phyloP scores from a whole-genome alignment of 2,888 invertebrate genomes.

The Mythimna albipuncta region DNA sequence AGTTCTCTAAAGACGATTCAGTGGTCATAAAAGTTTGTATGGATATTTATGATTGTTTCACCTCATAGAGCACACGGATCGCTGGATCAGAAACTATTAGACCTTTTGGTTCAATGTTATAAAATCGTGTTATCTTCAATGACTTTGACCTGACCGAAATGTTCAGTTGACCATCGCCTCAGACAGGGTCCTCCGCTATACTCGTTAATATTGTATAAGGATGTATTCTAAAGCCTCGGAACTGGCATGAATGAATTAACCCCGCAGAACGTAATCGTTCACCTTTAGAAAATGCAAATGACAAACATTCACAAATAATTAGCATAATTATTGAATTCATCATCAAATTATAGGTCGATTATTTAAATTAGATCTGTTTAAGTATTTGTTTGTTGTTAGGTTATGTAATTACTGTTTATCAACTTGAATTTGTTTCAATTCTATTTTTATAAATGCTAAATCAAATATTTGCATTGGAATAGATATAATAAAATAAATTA shows the following conservation, averaged over 20 bases:
- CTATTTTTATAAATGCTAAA: conserved; percentile 6
- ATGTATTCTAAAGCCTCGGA: neutral
- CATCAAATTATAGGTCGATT: neutral
- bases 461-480: neutral
- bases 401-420: conserved; percentile 9
- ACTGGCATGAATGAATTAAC: conserved; percentile 4
- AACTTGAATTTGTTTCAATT: neutral
- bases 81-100: neutral
- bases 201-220: neutral
- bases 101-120: neutral
- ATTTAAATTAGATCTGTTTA: conserved; percentile 22
- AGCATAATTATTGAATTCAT: conserved; percentile 2
- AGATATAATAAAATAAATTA: neutral
- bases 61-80: no score
- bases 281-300: conserved; percentile 15
- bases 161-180: neutral
- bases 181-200: neutral
- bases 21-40: no score
- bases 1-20: no score
- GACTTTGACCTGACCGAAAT: conserved; percentile 15
- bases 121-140: neutral
- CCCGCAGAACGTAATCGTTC: neutral
- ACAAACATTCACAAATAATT: conserved; percentile 7
- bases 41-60: no score
- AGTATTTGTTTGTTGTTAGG: neutral